These are phyloP conservation scores for Leptogaster cylindrica DNA, from an alignment of 2,888 invertebrate species.

Conservation along the genomic window DNA sequence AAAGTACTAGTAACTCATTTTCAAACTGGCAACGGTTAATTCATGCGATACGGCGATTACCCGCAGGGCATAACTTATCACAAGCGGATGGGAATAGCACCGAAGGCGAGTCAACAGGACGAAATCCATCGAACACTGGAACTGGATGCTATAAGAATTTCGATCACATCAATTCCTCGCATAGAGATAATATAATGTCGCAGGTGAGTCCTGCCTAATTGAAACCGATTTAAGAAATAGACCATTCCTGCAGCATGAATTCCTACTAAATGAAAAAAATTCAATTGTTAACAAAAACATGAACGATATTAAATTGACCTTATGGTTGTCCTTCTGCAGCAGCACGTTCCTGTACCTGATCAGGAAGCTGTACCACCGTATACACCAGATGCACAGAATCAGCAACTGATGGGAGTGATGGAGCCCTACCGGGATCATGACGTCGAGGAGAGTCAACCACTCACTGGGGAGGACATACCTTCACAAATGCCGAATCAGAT, in stretches of 20 bases:
- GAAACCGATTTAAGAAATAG: neutral
- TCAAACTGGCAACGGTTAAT: conserved; percentile 63
- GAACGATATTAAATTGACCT: neutral
- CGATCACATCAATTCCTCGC: conserved; percentile 67
- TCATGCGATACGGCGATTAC: conserved; percentile 63
- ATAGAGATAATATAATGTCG: conserved; percentile 58
- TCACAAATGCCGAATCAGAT: conserved; percentile 57
- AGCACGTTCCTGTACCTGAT: conserved; percentile 56
- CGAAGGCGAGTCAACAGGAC: conserved; percentile 64
- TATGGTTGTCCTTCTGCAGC: conserved; percentile 49
- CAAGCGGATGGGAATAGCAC: conserved; percentile 87
- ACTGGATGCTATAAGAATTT: conserved; percentile 80
- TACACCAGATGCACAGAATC: conserved; percentile 56
- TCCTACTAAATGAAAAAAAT: neutral
- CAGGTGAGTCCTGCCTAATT: conserved; percentile 54
- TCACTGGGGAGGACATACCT: conserved; percentile 47
- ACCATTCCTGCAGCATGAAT: neutral
- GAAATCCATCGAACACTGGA: conserved; percentile 75
- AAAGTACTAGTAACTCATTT: conserved; percentile 61
- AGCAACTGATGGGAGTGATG: conserved; percentile 46
- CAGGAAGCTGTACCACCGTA: conserved; percentile 61
- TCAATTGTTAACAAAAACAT: neutral
- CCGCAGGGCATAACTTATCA: conserved; percentile 88
- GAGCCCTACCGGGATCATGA: conserved; percentile 36
- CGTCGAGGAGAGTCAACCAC: conserved; percentile 47